Percentiles rank a stretch among this genome's conserved stretches.
phyloP scores from a whole-genome alignment of 2,113 vertebrate genomes.

The Chrysochloris asiatica region DNA sequence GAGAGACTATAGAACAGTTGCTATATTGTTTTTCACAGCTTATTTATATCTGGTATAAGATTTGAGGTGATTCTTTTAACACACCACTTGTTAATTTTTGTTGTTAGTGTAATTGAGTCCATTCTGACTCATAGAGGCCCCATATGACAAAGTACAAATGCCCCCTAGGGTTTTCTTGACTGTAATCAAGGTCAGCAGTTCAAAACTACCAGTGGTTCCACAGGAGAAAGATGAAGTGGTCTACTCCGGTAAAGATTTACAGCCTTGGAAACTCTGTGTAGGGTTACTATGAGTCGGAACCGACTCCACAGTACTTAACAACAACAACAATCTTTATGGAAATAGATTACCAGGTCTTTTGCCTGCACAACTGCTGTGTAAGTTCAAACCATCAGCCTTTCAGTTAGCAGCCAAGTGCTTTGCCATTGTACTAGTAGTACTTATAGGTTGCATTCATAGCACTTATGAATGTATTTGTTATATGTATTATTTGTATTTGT shows the following conservation, averaged over 20 bases:
- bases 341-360: background rate
- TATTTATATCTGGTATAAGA: constrained; percentile 48
- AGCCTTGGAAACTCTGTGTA: too few species aligned
- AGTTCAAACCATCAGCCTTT: background rate
- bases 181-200: background rate
- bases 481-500: too few species aligned
- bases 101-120: background rate
- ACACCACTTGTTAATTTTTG: constrained; percentile 40
- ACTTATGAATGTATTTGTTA: background rate
- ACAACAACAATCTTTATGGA: background rate
- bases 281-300: too few species aligned
- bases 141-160: background rate
- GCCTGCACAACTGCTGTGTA: background rate
- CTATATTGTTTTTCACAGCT: constrained; percentile 35
- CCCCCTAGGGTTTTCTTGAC: background rate
- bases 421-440: background rate
- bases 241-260: too few species aligned
- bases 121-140: background rate
- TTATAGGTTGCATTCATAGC: background rate
- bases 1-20: constrained; percentile 30
- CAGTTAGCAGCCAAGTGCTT: background rate
- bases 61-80: constrained; percentile 41
- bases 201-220: too few species aligned
- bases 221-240: too few species aligned
- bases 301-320: too few species aligned